These are phyloP conservation scores for Neotoma lepida DNA, from an alignment of 2,113 vertebrate species.

Conservation along the genomic window DNA sequence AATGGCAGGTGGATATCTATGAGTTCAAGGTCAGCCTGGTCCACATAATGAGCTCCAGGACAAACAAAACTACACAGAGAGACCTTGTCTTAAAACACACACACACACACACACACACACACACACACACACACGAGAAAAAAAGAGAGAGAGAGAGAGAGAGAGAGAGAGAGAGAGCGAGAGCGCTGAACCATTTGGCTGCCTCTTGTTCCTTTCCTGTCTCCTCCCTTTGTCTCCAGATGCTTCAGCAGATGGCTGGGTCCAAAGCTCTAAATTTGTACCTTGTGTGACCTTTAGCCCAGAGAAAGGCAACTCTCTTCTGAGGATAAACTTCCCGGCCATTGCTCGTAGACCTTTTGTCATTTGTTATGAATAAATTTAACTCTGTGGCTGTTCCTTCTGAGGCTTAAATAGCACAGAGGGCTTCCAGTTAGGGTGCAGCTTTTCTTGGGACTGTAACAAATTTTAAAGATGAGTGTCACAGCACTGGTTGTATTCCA, in stretches of 20 bases:
- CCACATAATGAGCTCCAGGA: no score
- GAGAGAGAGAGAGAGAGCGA: background rate
- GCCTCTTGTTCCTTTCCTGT: constrained; percentile 83
- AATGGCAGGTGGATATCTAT: no score
- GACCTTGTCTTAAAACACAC: no score
- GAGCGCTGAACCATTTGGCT: constrained; percentile 72
- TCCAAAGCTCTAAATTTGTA: constrained; percentile 80
- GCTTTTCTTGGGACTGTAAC: background rate
- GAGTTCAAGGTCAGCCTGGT: no score
- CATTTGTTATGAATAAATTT: constrained; percentile 63
- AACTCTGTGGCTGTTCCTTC: constrained; percentile 4
- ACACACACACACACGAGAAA: background rate
- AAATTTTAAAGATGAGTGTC: background rate
- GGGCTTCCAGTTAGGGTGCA: background rate
- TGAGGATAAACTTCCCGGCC: constrained; percentile 76
- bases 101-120: background rate
- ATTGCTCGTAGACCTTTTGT: constrained; percentile 49
- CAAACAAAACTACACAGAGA: no score
- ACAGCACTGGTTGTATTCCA: background rate
- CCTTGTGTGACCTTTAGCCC: constrained; percentile 81
- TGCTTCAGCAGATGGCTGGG: constrained; percentile 81
- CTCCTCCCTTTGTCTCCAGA: constrained; percentile 83
- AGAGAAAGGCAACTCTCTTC: constrained; percentile 77
- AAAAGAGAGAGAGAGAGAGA: background rate
- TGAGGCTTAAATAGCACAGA: constrained; percentile 51